phyloP scores from a whole-genome alignment of 2,797 vertebrate species.

The Tragelaphus oryx region DNA sequence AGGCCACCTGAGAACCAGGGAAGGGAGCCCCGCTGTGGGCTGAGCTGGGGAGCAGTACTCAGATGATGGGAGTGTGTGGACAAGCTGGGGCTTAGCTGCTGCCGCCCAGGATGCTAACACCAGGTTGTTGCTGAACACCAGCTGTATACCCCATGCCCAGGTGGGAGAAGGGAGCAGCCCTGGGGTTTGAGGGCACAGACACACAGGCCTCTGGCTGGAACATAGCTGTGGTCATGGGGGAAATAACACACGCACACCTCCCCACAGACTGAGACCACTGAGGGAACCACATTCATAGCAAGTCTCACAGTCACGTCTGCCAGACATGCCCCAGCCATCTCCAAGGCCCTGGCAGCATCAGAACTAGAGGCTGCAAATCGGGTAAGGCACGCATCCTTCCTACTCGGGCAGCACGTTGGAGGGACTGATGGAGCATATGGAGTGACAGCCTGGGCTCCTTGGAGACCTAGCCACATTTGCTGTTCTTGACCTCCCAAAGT shows the following conservation, averaged over 20 bases:
- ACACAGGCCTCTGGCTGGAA: not conserved
- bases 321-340: rapidly evolving
- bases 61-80: not conserved
- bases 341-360: not conserved
- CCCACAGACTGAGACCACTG: rapidly evolving
- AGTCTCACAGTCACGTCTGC: rapidly evolving
- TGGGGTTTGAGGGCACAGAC: not conserved
- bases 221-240: too few relatives aligned
- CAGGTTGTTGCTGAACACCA: rapidly evolving
- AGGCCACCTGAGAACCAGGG: not conserved
- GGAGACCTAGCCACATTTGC: too few relatives aligned
- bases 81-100: rapidly evolving
- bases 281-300: not conserved
- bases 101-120: rapidly evolving
- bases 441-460: not conserved
- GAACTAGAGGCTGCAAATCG: rapidly evolving
- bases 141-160: rapidly evolving
- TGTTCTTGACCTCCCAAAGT: not conserved
- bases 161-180: not conserved
- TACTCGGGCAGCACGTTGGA: rapidly evolving
- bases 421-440: not conserved
- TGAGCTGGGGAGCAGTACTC: rapidly evolving
- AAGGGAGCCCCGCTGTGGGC: not conserved
- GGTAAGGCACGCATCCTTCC: rapidly evolving
- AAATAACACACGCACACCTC: not conserved